Evolutionary conservation across 2,888 invertebrate genomes (phyloP), one percentile per base, ranked within the genome.

Genomic region (Sclerodermus sp.): DNA sequence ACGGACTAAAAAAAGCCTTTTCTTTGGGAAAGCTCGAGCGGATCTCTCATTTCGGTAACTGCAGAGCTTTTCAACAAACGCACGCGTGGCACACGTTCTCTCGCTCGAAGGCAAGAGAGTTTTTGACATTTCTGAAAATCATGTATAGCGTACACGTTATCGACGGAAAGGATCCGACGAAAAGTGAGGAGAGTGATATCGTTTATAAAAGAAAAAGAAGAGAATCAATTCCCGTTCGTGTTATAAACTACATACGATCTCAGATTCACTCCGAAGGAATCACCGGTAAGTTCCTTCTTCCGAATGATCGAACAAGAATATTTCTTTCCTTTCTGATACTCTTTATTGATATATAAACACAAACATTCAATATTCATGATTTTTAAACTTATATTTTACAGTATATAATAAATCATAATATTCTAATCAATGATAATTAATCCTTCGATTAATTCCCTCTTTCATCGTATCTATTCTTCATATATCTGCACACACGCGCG

Each of bases 61-160:
- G 23, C 23, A 23, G 23, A 3, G 23, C 8, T 8, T 23, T 18
- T 32, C 6, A 23, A 23, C 23, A 23, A 5, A 23, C n/a, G n/a
- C n/a, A n/a, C n/a, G n/a, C n/a, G n/a, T n/a, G n/a, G n/a, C n/a
- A n/a, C n/a, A n/a, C n/a, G n/a, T n/a, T n/a, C n/a, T n/a, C n/a
- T n/a, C n/a, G n/a, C n/a, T n/a, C n/a, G n/a, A n/a, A n/a, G n/a
- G n/a, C n/a, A n/a, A n/a, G n/a, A n/a, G n/a, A n/a, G n/a, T n/a
- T n/a, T n/a, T n/a, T n/a, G n/a, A n/a, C n/a, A n/a, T n/a, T n/a
- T n/a, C n/a, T n/a, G n/a, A n/a, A 30, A 14, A 61, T 53, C 42
- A 77, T 77, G 76, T 77, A 76, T 48, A 73, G 67, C 42, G 76
- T 77, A 44, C 74, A 74, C 45, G 72, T 73, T 41, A 68, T 75